Evolutionary conservation across 1,140 invertebrate genomes (phyloP).

Genomic region (Gonioctena quinquepunctata): DNA sequence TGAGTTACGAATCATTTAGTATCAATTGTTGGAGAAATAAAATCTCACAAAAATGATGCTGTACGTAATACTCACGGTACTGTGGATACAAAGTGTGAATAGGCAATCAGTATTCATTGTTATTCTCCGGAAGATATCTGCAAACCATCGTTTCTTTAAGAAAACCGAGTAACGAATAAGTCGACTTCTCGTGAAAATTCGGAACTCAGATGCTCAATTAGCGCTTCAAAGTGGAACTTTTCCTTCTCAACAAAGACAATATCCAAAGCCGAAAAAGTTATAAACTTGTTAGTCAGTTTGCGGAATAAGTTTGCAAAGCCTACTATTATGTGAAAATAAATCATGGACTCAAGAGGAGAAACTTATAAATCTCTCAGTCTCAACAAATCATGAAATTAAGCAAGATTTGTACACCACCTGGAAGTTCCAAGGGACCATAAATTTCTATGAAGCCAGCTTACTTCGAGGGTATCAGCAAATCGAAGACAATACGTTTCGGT

Average conservation of each 20-base stretch:
- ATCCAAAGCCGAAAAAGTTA: background rate
- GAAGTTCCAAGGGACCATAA: conserved; percentile 17
- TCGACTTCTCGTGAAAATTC: too few species aligned
- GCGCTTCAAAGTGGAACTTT: background rate
- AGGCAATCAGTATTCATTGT: too few species aligned
- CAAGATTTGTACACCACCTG: conserved; percentile 18
- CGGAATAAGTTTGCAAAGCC: background rate
- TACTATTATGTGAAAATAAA: conserved; percentile 21
- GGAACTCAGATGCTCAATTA: too few species aligned
- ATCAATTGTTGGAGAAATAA: too few species aligned
- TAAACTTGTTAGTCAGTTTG: background rate
- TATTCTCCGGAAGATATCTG: too few species aligned
- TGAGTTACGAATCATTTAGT: too few species aligned
- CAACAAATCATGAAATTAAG: conserved; percentile 21
- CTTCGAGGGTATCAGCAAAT: background rate
- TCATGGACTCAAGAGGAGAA: background rate
- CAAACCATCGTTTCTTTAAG: too few species aligned
- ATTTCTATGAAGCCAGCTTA: conserved; percentile 6
- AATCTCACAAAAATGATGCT: too few species aligned
- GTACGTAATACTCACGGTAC: too few species aligned
- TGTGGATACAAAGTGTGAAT: too few species aligned
- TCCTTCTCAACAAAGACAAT: background rate
- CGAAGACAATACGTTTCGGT: background rate
- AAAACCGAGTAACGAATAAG: too few species aligned
- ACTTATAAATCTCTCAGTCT: conserved; percentile 21